phyloP scores from a whole-genome alignment of 2,888 invertebrate species.

The Calliphora vomitoria region DNA sequence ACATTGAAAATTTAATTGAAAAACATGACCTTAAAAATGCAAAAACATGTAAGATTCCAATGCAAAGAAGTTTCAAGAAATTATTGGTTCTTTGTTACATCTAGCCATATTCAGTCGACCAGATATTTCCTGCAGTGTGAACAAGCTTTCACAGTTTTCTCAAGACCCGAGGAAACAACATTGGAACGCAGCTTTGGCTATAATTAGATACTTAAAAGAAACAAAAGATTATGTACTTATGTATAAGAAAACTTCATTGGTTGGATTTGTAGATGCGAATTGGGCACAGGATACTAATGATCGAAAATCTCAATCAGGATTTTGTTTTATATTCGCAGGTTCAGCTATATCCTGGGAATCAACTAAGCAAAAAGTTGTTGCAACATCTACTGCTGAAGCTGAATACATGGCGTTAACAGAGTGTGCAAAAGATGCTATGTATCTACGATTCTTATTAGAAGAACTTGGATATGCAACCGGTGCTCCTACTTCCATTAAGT shows the following conservation, averaged over 20 bases:
- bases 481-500: constrained; percentile 19
- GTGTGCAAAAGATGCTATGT: no score
- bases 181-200: no score
- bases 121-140: not conserved
- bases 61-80: not conserved
- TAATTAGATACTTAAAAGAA: not conserved
- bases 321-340: no score
- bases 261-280: not conserved
- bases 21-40: not conserved
- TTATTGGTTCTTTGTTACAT: not conserved
- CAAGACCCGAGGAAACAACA: no score
- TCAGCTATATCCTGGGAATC: not conserved
- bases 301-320: no score
- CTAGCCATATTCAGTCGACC: not conserved
- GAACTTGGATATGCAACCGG: no score
- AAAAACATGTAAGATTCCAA: not conserved
- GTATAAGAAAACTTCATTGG: not conserved
- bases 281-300: not conserved
- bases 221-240: not conserved
- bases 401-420: no score
- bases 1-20: not conserved
- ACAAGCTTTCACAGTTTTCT: not conserved
- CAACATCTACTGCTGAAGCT: not conserved
- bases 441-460: no score
- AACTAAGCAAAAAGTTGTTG: constrained; percentile 1